Base-by-base conservation (phyloP, 2,888 invertebrate species). In the Pocota personata region DNA sequence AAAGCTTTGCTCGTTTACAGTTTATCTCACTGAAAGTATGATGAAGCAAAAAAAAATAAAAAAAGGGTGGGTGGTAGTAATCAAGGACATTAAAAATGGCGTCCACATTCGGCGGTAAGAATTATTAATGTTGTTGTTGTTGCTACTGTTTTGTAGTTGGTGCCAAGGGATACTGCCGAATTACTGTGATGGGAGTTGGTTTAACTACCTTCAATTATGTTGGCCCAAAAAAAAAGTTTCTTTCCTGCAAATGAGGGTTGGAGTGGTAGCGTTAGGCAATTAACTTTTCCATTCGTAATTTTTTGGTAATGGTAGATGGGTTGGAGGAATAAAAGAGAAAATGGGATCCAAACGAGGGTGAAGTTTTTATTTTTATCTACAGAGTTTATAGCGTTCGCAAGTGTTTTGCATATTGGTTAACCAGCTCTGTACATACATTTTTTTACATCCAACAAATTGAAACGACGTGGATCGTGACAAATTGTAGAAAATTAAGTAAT, bases 71-170 rank as follows among this genome's bases (percentile, higher is more conserved):
- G 55, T 43, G 82, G 48, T 58, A 40, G 64, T 84, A 84, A 86
- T 86, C 82, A 82, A 72, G 76, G 32, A 77, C 82, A 82, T 86
- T 82, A 86, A 86, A 86, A 82, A 86, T 86, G 86, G 86, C 86
- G 86, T 67, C 86, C 76, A 62, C 76, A 86, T 86, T 82, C 35
- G 60, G 86, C 71, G 86, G 76, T 76, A 82, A 76, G 76, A 67
- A 77, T 76, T 80, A 72, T 83, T 77, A 58, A 43, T 48, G 57
- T 64, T 77, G 50, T 24, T 58, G 62, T 67, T 82, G 66, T 72
- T 77, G 48, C 76, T 66, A 35, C 76, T 30, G 69, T 60, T 55
- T 62, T 60, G 40, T 50, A 37, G 48, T 19, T 48, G 21, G 58
- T 66, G 66, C 30, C 48, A 21, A 27, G 73, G 73, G 75, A 72